Evolutionary conservation across 2,888 invertebrate genomes (phyloP).

Genomic region (Pammene fasciana): DNA sequence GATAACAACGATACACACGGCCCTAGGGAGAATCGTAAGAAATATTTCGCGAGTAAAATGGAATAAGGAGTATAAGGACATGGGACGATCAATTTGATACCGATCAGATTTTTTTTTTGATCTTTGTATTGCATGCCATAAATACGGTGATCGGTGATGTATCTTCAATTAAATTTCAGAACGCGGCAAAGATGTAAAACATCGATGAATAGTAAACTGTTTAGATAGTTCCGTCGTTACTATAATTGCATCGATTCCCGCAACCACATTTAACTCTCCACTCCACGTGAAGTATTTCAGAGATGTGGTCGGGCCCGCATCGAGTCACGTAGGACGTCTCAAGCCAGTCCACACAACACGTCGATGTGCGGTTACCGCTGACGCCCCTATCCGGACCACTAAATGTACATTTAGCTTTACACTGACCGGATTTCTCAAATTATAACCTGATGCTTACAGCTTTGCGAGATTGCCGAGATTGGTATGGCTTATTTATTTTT

Average conservation of each 20-base stretch:
- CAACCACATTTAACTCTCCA: background rate
- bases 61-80: too few relatives aligned
- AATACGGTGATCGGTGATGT: too few relatives aligned
- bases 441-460: background rate
- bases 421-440: background rate
- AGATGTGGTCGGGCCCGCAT: slow-evolving; percentile 31
- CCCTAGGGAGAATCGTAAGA: background rate
- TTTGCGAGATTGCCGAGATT: background rate
- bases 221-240: too few relatives aligned
- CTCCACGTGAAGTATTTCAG: background rate
- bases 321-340: slow-evolving; percentile 19
- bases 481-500: background rate
- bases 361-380: slow-evolving; percentile 19
- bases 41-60: background rate
- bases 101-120: too few relatives aligned
- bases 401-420: slow-evolving; percentile 12
- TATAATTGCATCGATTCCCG: background rate
- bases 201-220: background rate
- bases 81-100: too few relatives aligned
- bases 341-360: slow-evolving; percentile 19
- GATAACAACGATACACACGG: slow-evolving; percentile 57
- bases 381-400: slow-evolving; percentile 11
- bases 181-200: background rate
- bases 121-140: too few relatives aligned
- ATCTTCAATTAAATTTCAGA: too few relatives aligned